Base-by-base conservation (phyloP, 1,140 invertebrate species). In the Drosophila bocki region DNA sequence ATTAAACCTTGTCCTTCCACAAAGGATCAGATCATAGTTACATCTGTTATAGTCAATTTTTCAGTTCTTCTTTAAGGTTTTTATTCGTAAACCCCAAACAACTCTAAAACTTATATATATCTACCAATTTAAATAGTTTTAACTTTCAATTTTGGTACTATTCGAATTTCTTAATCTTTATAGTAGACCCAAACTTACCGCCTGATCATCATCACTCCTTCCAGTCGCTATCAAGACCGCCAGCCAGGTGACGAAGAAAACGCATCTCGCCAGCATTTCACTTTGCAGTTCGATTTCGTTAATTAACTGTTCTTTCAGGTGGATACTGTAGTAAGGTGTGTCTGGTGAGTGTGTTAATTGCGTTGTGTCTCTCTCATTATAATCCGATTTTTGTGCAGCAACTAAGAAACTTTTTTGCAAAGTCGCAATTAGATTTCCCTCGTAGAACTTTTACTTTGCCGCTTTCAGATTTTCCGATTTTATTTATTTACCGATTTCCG, bases 401-500 rank as follows among this genome's bases (percentile, higher is more conserved):
- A 47, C 37, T 48, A 71, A 29, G 41, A 35, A n/a, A 35, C 37
- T 75, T 79, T 75, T 76, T 76, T 54, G 77, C 82, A 67, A 70
- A 82, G 62, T 87, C 71, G 65, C 69, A 82, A 80, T 86, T 85
- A n/a, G 60, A 60, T 68, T 68, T 74, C 62, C 53, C 37, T 13
- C 70, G 39, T 75, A 75, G 22, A 72, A 79, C 72, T 79, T 64
- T 79, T 75, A 61, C 63, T 65, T 60, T 26, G 63, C 54, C 74
- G 56, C 75, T 78, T 70, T 68, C 41, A 64, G 67, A 59, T 62
- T 56, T 79, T 83, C 41, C 68, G 67, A 59, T 62, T 56, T 79
- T 80, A 87, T 84, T 80, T 90, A 75, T 90, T 90, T 78, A 81
- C 79, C 77, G 80, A 88, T 87, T 78, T 80, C 61, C 77, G 69